Percentiles rank a stretch among this genome's conserved stretches.
These are phyloP conservation scores for Acrocephalus scirpaceus DNA, from an alignment of 2,797 vertebrate species.

Conservation along the genomic window DNA sequence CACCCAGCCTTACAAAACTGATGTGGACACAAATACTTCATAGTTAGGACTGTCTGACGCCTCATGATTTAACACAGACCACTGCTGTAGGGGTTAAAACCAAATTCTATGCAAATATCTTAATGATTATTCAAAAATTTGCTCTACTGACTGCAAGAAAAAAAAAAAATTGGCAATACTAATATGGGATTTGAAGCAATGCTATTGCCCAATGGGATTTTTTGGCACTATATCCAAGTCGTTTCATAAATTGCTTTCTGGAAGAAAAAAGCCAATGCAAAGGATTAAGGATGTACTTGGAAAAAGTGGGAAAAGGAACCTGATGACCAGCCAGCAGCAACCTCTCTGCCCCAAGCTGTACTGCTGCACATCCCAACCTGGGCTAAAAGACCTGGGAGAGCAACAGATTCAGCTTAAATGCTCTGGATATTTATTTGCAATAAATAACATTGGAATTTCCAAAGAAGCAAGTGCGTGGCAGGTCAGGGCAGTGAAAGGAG, in stretches of 20 bases:
- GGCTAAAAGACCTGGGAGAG: background rate
- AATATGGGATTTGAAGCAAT: background rate
- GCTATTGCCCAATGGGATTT: slow-evolving; percentile 34
- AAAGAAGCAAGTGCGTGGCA: background rate
- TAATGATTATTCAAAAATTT: slow-evolving; percentile 10
- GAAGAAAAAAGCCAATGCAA: background rate
- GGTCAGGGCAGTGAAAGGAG: background rate
- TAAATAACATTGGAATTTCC: background rate
- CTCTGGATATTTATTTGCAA: background rate
- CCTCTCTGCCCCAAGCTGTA: background rate
- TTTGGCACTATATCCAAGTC: background rate
- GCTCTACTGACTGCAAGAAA: background rate
- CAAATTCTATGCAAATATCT: background rate
- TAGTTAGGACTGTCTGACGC: background rate
- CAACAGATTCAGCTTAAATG: background rate
- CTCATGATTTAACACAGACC: background rate
- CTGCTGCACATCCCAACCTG: background rate
- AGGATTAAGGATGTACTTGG: background rate
- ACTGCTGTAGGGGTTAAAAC: background rate
- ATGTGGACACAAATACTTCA: background rate
- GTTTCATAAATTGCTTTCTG: slow-evolving; percentile 35
- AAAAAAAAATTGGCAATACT: background rate
- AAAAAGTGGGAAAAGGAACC: background rate
- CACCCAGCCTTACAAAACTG: background rate
- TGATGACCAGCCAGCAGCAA: background rate